Evolutionary conservation across 2,888 invertebrate species (phyloP).

Genomic region (Oithona nana): DNA sequence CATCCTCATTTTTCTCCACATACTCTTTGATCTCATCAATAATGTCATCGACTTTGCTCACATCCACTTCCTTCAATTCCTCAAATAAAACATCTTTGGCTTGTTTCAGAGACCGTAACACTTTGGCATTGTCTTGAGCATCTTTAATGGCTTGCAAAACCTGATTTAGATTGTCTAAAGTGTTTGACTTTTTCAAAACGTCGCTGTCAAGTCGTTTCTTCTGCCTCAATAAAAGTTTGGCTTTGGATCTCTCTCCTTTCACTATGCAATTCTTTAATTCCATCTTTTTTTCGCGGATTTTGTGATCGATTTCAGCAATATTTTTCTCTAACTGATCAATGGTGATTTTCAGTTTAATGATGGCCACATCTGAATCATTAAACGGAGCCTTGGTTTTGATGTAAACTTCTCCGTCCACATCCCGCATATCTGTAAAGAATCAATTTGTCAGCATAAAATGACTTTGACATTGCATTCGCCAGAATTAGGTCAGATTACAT

Average conservation of each 20-base stretch:
- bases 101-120: background rate
- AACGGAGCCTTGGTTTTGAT: background rate
- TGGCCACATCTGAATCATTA: background rate
- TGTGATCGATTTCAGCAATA: background rate
- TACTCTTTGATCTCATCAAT: background rate
- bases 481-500: no score
- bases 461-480: no score
- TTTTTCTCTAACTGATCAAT: background rate
- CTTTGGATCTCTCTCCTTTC: background rate
- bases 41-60: background rate
- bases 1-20: background rate
- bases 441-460: no score
- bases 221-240: background rate
- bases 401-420: background rate
- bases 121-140: background rate
- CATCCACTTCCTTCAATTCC: background rate
- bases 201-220: background rate
- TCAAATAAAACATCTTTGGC: background rate
- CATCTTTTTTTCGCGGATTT: background rate
- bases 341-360: background rate
- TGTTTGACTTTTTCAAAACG: background rate
- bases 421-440: no score
- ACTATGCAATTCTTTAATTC: background rate
- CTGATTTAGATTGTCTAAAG: background rate
- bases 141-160: background rate